Evolutionary conservation across 2,113 vertebrate species (phyloP), one percentile per base, ranked within the genome.

Genomic region (Otocyon megalotis): DNA sequence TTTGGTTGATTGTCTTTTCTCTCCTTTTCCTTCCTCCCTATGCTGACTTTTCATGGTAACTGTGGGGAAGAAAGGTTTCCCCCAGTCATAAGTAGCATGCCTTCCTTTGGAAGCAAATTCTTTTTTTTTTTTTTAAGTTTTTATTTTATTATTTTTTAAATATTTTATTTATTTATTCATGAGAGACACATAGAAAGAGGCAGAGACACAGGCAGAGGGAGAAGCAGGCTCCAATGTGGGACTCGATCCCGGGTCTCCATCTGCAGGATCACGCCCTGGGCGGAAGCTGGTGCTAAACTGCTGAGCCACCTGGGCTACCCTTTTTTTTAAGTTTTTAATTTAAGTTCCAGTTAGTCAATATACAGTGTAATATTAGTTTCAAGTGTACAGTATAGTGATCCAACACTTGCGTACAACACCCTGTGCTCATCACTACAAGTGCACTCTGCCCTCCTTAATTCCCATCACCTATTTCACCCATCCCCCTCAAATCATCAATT

Each of bases 81-180:
- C 20, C 43, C 35, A 88, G 17, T 92, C n/a, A 67, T 71, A 54
- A 96, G 63, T 76, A 76, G 8, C 35, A 32, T 88, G 60, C 65
- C 74, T 50, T 88, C 30, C 43, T 17, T 96, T 92, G 76, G 69
- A 92, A 92, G 17, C 69, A 88, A 37, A 71, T 84, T 87, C 63
- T 88, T 88, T 83, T 80, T 48, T 28, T 48, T 74, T 43, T 43
- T 72, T 72, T 60, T 56, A 17, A 74, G 72, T 14, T 76, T 43
- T 76, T 76, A 16, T 50, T 76, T 30, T 76, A 76, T 71, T 71
- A 43, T 20, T 43, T 7, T 37, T 62, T 5, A 74, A 74, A 43
- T 5, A 43, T 43, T 43, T 43, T 43, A 43, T 43, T 43, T 43
- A 43, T 43, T 43, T 43, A 43, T 43, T 43, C 43, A 43, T 43